Base-by-base conservation (phyloP, 2,888 invertebrate species). In the Exephanes ischioxanthus region DNA sequence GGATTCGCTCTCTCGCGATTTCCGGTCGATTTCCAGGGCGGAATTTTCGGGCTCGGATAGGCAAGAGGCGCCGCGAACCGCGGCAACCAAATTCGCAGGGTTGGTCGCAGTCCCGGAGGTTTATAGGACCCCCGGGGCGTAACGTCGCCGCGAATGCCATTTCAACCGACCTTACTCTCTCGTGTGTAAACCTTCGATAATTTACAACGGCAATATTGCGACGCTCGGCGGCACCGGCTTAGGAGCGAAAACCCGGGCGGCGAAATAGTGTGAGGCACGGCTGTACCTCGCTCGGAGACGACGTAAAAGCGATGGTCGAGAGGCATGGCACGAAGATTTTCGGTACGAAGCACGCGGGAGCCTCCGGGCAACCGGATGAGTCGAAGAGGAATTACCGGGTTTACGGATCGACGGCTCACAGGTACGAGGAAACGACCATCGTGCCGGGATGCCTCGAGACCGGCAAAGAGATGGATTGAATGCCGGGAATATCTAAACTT, bases 161-260 rank as follows among this genome's bases (percentile, higher is more conserved):
- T 78, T 78, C 51, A 41, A 68, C 78, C 73, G 26, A 66, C 45
- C 55, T 82, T 16, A 48, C 45, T 16, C 45, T 22, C 26, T 58
- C 58, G 22, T 51, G 22, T 71, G 77, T 33, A 48, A 83, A 67
- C 55, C 72, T 67, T 72, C 78, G 78, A 77, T 78, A 67, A 68
- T 68, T 82, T 72, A 78, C 72, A 78, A 68, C 72, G 66, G 72
- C 77, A 72, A 82, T 77, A 77, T 66, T 66, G 66, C 58, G 22
- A 26, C 58, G 58, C 26, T 58, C 58, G 3, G 0, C 58, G 22
- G 4, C 58, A 58, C 11, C n/a, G 22, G 55, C 26, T 22, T 4
- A 22, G 14, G 11, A 22, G 58, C 58, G 26, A 26, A 22, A 16
- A 3, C 4, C 58, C 26, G 11, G 3, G 11, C 26, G 58, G 9